Evolutionary conservation across 2,888 invertebrate species (phyloP).

Genomic region (Helleia helle): DNA sequence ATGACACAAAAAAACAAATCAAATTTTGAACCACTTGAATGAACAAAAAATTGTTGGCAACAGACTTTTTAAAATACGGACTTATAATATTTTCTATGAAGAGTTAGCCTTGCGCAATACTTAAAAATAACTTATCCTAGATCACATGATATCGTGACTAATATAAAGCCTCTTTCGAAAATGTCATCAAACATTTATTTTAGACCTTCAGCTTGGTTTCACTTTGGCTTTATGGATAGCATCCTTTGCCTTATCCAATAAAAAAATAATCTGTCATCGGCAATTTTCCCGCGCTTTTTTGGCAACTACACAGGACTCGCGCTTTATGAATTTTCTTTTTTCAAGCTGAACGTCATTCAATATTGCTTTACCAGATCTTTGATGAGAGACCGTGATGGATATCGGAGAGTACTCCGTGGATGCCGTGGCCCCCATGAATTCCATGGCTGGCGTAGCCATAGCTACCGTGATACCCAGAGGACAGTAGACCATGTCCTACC

Average conservation of each 20-base stretch:
- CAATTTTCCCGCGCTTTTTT: neutral
- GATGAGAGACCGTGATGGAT: constrained; percentile 27
- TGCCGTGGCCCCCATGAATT: constrained; percentile 20
- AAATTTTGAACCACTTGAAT: too few species aligned
- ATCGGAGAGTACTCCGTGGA: constrained; percentile 26
- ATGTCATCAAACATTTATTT: constrained; percentile 33
- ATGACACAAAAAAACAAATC: too few species aligned
- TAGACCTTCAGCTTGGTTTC: constrained; percentile 23
- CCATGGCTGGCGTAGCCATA: constrained; percentile 17
- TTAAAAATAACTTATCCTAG: constrained; percentile 27
- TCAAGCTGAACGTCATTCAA: constrained; percentile 23
- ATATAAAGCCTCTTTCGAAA: constrained; percentile 37
- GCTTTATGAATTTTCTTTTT: too few species aligned
- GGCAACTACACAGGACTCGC: too few species aligned
- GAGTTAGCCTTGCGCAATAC: neutral
- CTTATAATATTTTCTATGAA: too few species aligned
- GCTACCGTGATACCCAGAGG: constrained; percentile 23
- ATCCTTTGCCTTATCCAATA: neutral
- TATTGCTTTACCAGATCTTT: constrained; percentile 40
- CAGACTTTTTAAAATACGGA: too few species aligned
- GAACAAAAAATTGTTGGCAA: too few species aligned
- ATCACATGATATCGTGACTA: constrained; percentile 57
- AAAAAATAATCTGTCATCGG: neutral
- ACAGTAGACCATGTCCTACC: constrained; percentile 20
- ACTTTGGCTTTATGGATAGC: constrained; percentile 4